Conservation (phyloP, 1,140 invertebrate genomes). For the Andrena cerasifolii region DNA sequence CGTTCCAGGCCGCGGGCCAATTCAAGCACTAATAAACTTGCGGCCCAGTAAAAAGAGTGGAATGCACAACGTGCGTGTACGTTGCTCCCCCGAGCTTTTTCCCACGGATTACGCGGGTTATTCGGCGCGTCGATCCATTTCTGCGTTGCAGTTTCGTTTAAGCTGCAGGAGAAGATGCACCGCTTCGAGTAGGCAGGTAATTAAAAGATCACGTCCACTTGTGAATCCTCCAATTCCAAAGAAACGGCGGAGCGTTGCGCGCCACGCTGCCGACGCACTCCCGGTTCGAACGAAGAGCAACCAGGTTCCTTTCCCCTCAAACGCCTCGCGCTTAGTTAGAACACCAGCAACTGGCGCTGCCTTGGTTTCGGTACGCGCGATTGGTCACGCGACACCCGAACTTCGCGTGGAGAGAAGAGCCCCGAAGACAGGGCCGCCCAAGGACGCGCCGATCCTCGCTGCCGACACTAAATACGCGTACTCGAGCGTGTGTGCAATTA, state of each 20-base stretch:
- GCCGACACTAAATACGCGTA: constrained; percentile 60
- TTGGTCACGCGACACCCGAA: constrained; percentile 38
- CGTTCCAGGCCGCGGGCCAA: neutral
- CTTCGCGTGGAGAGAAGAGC: constrained; percentile 31
- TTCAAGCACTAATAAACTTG: constrained; percentile 5
- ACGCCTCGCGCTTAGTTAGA: constrained; percentile 23
- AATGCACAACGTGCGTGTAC: no score
- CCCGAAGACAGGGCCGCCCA: constrained; percentile 20
- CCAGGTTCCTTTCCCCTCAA: constrained; percentile 13
- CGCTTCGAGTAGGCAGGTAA: no score
- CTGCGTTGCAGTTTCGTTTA: neutral
- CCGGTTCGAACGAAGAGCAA: neutral
- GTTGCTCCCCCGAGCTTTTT: neutral
- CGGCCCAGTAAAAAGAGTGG: neutral
- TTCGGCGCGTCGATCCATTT: no score
- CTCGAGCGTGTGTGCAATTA: constrained; percentile 57
- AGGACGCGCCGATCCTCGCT: constrained; percentile 48
- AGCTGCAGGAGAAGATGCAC: neutral
- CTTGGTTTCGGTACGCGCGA: constrained; percentile 39
- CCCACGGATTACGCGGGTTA: neutral
- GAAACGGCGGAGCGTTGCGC: no score
- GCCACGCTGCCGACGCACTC: no score
- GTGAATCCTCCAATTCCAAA: no score
- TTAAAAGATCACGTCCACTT: no score
- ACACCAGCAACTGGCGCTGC: constrained; percentile 19